Evolutionary conservation across 1,140 invertebrate species (phyloP).

Genomic region (Zaprionus ghesquierei): DNA sequence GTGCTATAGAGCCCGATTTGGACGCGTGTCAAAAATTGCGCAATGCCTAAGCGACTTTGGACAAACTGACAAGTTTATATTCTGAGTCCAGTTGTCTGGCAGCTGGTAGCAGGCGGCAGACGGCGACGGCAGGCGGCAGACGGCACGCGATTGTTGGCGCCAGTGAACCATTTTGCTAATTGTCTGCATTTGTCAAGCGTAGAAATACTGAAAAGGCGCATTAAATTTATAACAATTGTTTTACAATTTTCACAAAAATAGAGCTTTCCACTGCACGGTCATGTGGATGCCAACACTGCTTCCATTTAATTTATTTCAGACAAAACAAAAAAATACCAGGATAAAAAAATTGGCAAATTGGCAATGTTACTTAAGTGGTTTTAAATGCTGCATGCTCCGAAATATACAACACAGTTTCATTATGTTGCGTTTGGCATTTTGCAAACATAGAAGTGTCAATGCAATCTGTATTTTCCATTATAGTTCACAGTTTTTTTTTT

Average conservation of each 20-base stretch:
- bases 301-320: conserved; percentile 51
- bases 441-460: not conserved
- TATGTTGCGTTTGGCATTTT: not conserved
- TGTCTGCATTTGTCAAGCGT: conserved; percentile 76
- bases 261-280: not conserved
- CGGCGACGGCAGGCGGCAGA: not conserved
- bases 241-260: conserved; percentile 56
- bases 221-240: conserved; percentile 77
- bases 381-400: conserved; percentile 22
- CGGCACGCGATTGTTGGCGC: conserved; percentile 57
- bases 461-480: conserved; percentile 31
- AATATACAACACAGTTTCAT: not conserved
- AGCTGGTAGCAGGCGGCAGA: not conserved
- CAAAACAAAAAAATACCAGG: not conserved
- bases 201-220: conserved; percentile 55
- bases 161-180: conserved; percentile 74
- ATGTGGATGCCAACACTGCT: conserved; percentile 41
- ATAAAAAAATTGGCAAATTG: conserved; percentile 68
- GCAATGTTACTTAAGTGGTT: conserved; percentile 60
- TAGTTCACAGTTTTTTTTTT: too few species aligned
- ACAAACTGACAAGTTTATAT: not conserved
- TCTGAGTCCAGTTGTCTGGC: not conserved
- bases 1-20: conserved; percentile 19
- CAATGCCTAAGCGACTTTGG: conserved; percentile 29
- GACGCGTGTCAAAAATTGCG: conserved; percentile 46